phyloP scores from a whole-genome alignment of 2,797 vertebrate species.

The Trematomus bernacchii region DNA sequence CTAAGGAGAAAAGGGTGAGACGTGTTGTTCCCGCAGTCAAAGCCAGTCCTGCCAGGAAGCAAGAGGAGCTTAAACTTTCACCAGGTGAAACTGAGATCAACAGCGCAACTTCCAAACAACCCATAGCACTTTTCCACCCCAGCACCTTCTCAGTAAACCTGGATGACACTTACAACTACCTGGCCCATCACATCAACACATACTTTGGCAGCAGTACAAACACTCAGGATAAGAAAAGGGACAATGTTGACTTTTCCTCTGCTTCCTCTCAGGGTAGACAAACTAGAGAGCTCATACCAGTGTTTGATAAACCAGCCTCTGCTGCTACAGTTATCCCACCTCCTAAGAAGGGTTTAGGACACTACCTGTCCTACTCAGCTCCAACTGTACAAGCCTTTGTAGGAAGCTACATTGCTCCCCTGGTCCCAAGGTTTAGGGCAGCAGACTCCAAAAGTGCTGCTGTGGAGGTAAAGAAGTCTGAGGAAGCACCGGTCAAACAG shows the following conservation, averaged over 20 bases:
- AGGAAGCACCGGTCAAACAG: slow-evolving; percentile 71
- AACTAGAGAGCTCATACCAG: slow-evolving; percentile 56
- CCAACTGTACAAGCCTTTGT: slow-evolving; percentile 95
- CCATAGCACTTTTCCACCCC: slow-evolving; percentile 88
- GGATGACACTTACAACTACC: slow-evolving; percentile 92
- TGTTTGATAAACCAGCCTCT: slow-evolving; percentile 65
- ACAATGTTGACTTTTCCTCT: slow-evolving; percentile 25
- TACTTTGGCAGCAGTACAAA: slow-evolving; percentile 87
- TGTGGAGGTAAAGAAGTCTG: slow-evolving; percentile 75
- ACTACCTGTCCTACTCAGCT: slow-evolving; percentile 91
- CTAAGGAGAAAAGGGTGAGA: slow-evolving; percentile 67
- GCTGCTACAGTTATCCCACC: slow-evolving; percentile 60
- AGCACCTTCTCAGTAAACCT: slow-evolving; percentile 88
- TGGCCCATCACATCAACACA: slow-evolving; percentile 93
- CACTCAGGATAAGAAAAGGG: slow-evolving; percentile 81
- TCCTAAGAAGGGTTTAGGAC: slow-evolving; percentile 90
- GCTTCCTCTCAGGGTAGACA: slow-evolving; percentile 48
- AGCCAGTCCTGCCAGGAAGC: slow-evolving; percentile 36
- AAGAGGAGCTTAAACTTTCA: slow-evolving; percentile 46
- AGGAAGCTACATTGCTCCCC: slow-evolving; percentile 92
- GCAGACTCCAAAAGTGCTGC: slow-evolving; percentile 83
- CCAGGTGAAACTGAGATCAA: slow-evolving; percentile 53
- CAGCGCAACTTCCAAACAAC: slow-evolving; percentile 67
- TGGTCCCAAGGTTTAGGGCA: slow-evolving; percentile 91
- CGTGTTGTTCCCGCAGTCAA: slow-evolving; percentile 53